Evolutionary conservation across 35 echinoderm and acorn worm genomes (phyloP).

Genomic region (Nesometra sesokonis): DNA sequence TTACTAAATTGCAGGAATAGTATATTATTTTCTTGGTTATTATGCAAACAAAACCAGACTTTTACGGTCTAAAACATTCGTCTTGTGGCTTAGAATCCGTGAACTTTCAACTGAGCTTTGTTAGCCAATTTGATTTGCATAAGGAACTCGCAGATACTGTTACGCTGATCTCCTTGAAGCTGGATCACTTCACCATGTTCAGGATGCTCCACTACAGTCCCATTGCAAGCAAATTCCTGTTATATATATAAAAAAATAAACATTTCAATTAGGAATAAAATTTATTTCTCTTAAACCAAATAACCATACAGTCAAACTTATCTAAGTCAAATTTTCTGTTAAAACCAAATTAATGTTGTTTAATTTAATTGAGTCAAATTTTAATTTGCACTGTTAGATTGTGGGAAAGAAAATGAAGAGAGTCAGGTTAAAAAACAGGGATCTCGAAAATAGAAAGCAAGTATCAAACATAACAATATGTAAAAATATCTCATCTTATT

Average conservation of each 20-base stretch:
- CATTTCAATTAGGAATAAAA: no score
- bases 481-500: no score
- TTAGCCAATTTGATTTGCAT: constrained; percentile 41
- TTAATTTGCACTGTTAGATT: no score
- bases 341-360: no score
- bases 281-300: no score
- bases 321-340: no score
- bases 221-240: constrained; percentile 94
- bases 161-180: constrained; percentile 90
- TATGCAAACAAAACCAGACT: not conserved
- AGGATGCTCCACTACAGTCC: constrained; percentile 67
- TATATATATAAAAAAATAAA: constrained; percentile 32
- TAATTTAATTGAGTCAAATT: no score
- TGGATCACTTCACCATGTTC: constrained; percentile 94
- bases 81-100: constrained; percentile 66
- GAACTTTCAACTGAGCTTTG: constrained; percentile 70
- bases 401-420: no score
- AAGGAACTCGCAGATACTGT: constrained; percentile 57
- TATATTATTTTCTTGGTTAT: not conserved
- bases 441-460: no score
- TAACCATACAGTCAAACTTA: no score
- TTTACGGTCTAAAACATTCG: not conserved
- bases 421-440: no score
- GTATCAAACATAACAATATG: no score
- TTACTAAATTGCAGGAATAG: not conserved